Conservation (phyloP, 2,113 vertebrate genomes). For the Meles meles region DNA sequence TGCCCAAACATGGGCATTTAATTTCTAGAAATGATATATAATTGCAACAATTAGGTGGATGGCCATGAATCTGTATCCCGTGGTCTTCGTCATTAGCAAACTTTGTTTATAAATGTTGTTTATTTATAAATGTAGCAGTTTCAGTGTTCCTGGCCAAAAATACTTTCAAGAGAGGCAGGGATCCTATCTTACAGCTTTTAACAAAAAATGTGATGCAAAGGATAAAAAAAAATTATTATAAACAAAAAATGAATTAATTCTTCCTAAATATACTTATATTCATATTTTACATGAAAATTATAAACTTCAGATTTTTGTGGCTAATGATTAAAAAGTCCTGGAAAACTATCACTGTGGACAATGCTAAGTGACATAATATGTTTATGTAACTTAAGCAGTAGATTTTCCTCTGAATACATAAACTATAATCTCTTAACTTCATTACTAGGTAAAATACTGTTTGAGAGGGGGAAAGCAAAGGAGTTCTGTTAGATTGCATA, state of each 20-base stretch:
- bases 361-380: slow-evolving; percentile 21
- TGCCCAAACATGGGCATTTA: slow-evolving; percentile 70
- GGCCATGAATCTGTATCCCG: not conserved
- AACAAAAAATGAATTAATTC: not conserved
- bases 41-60: slow-evolving; percentile 39
- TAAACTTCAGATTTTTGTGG: not conserved
- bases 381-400: slow-evolving; percentile 54
- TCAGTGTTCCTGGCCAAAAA: slow-evolving; percentile 61
- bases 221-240: not conserved
- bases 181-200: slow-evolving; percentile 51
- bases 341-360: slow-evolving; percentile 29
- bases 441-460: slow-evolving; percentile 55
- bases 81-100: slow-evolving; percentile 67
- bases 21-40: slow-evolving; percentile 69
- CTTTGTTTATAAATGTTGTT: slow-evolving; percentile 72
- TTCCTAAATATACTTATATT: not conserved
- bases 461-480: slow-evolving; percentile 59
- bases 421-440: slow-evolving; percentile 65
- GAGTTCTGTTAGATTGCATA: slow-evolving; percentile 46
- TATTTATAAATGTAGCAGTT: slow-evolving; percentile 65
- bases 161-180: slow-evolving; percentile 39
- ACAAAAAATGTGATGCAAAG: not conserved
- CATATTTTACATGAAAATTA: slow-evolving; percentile 28
- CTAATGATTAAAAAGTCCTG: not conserved
- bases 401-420: slow-evolving; percentile 52